phyloP scores from a whole-genome alignment of 2,113 vertebrate species.

The Vulpes vulpes region DNA sequence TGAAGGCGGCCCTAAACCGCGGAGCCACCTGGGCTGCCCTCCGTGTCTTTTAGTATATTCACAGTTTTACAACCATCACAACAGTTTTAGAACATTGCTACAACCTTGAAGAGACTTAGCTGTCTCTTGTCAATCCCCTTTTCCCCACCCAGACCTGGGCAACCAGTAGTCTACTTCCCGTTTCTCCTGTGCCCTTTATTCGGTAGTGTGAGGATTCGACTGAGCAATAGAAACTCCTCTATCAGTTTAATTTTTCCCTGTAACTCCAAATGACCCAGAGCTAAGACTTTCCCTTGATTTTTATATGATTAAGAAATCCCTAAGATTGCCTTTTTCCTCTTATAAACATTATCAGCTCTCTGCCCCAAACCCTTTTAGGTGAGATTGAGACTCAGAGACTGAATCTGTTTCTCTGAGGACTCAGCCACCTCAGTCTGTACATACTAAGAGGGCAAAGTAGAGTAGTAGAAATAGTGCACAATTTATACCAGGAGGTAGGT shows the following conservation, averaged over 20 bases:
- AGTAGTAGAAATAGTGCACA: neutral
- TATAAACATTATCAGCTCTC: neutral
- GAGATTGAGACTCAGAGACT: neutral
- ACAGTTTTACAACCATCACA: neutral
- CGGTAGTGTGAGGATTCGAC: neutral
- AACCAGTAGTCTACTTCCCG: neutral
- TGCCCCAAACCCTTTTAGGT: neutral
- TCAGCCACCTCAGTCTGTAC: neutral
- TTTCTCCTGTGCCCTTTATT: neutral
- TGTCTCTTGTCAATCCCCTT: neutral
- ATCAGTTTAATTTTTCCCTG: neutral
- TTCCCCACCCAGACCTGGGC: neutral
- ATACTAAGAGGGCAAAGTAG: neutral
- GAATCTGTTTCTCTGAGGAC: neutral
- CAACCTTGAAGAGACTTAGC: neutral
- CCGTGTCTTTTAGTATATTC: too few species aligned
- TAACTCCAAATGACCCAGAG: neutral
- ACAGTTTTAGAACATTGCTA: neutral
- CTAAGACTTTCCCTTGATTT: slow-evolving; percentile 27
- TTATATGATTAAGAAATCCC: slow-evolving; percentile 18
- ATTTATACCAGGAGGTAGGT: neutral
- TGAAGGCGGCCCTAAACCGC: too few species aligned
- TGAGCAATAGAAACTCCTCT: neutral
- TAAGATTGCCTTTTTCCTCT: slow-evolving; percentile 17
- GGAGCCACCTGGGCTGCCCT: too few species aligned